Base-by-base conservation (phyloP, 2,113 vertebrate species). In the Numenius arquata region DNA sequence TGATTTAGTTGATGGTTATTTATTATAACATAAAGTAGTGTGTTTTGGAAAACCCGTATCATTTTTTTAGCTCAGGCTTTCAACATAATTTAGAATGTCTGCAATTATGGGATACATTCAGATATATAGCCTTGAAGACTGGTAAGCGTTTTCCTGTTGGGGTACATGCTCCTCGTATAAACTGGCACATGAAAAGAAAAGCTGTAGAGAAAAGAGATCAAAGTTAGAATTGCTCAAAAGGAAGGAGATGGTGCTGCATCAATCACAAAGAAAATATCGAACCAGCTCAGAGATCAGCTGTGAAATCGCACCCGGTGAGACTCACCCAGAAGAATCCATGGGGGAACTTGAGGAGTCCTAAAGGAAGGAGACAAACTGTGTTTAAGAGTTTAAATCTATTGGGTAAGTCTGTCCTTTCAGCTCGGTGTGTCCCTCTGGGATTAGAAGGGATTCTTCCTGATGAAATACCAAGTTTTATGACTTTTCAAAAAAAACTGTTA, bases 31-130 rank as follows among this genome's bases (percentile, higher is more conserved):
- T 2, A 4, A 6, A 30, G 25, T 7, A 36, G 6, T 2, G 25
- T 29, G 52, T 3, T 55, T 63, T 45, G 58, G n/a, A 22, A 45
- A 55, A 19, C 4, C 32, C 4, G 0, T 5, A 2, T 30, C 12
- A 21, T 16, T 25, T 26, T 16, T 45, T 23, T 4, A 26, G 36
- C 53, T 40, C 5, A 4, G 11, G 53, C 11, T 20, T 20, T 8
- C 12, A 25, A 4, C 4, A 3, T 1, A 1, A 9, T 22, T 55
- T 18, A 2, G 58, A 72, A 8, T 3, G 11, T 12, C n/a, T 78
- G 66, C n/a, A 40, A 2, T 32, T 30, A 7, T 21, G 74, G 52
- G 82, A 15, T 63, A 13, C 5, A 1, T 3, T 26, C 55, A 27
- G 59, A 6, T 27, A 9, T 5, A 7, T 6, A 8, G 7, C 40